phyloP scores from a whole-genome alignment of 2,888 invertebrate genomes.

The Catocala nupta region DNA sequence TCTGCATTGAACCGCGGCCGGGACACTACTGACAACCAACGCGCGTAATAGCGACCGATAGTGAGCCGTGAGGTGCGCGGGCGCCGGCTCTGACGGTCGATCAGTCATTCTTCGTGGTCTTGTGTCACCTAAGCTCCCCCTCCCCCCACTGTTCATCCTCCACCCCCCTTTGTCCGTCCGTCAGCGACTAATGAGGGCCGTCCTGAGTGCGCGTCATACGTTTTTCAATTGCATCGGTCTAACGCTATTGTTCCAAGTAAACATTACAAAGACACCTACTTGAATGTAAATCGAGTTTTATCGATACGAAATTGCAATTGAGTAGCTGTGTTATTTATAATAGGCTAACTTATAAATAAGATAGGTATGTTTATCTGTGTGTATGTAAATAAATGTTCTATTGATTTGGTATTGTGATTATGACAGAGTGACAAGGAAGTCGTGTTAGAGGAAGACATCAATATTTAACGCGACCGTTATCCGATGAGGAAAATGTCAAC shows the following conservation, averaged over 20 bases:
- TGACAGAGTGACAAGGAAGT: not conserved
- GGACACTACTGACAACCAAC: slow-evolving; percentile 70
- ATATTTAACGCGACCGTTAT: not conserved
- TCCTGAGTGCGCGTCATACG: slow-evolving; percentile 64
- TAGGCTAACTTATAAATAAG: not conserved
- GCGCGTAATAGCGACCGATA: slow-evolving; percentile 54
- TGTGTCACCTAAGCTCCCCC: slow-evolving; percentile 69
- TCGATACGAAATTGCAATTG: slow-evolving; percentile 18
- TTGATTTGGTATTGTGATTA: no score
- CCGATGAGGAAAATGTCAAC: slow-evolving; percentile 1
- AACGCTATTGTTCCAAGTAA: slow-evolving; percentile 46
- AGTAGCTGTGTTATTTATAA: slow-evolving; percentile 1
- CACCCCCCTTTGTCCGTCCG: slow-evolving; percentile 31
- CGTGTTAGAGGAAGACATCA: slow-evolving; percentile 2
- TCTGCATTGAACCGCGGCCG: slow-evolving; percentile 81
- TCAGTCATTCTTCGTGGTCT: slow-evolving; percentile 80
- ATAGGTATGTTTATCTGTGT: not conserved
- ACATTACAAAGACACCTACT: slow-evolving; percentile 35
- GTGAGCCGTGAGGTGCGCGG: slow-evolving; percentile 72
- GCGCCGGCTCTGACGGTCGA: slow-evolving; percentile 79
- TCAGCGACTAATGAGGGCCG: slow-evolving; percentile 77
- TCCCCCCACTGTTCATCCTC: slow-evolving; percentile 47
- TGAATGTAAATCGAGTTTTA: slow-evolving; percentile 36
- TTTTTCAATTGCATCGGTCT: slow-evolving; percentile 46
- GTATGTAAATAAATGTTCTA: not conserved